Conservation (phyloP, 2,888 invertebrate species). For the Lasioglossum morio region DNA sequence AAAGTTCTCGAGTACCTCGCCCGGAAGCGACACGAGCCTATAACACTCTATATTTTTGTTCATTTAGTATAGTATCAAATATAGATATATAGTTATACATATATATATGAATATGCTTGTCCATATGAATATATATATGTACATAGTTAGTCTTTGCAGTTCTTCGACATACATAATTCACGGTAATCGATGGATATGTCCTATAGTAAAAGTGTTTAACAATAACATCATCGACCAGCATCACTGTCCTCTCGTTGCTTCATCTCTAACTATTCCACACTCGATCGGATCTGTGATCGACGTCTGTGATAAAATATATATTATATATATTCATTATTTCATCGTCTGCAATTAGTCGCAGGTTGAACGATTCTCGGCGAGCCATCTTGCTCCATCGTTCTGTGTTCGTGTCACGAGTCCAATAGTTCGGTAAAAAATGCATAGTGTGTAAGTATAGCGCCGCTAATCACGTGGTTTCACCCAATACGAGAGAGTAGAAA, state of each 20-base stretch:
- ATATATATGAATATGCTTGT: conserved; percentile 64
- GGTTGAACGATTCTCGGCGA: background rate
- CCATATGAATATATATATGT: conserved; percentile 51
- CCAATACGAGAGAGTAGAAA: conserved; percentile 17
- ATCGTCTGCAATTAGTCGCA: conserved; percentile 3
- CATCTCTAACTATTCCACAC: background rate
- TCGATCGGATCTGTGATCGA: conserved; percentile 1
- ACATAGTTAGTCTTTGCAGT: conserved; percentile 52
- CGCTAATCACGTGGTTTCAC: background rate
- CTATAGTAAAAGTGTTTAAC: conserved; percentile 56
- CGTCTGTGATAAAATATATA: conserved; percentile 17
- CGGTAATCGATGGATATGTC: conserved; percentile 67
- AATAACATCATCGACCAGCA: conserved; percentile 54
- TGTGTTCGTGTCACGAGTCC: background rate
- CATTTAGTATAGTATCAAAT: conserved; percentile 75
- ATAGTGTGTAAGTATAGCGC: background rate
- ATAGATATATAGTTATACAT: conserved; percentile 68
- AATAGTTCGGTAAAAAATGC: conserved; percentile 7
- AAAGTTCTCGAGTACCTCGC: conserved; percentile 34
- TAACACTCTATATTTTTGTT: conserved; percentile 45
- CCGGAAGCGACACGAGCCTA: conserved; percentile 46
- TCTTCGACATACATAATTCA: conserved; percentile 59
- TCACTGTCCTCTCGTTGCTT: background rate
- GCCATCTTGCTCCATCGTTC: background rate
- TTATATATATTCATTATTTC: background rate